These are phyloP conservation scores for Kryptolebias ocellatus DNA, from an alignment of 2,797 vertebrate genomes.

Conservation along the genomic window DNA sequence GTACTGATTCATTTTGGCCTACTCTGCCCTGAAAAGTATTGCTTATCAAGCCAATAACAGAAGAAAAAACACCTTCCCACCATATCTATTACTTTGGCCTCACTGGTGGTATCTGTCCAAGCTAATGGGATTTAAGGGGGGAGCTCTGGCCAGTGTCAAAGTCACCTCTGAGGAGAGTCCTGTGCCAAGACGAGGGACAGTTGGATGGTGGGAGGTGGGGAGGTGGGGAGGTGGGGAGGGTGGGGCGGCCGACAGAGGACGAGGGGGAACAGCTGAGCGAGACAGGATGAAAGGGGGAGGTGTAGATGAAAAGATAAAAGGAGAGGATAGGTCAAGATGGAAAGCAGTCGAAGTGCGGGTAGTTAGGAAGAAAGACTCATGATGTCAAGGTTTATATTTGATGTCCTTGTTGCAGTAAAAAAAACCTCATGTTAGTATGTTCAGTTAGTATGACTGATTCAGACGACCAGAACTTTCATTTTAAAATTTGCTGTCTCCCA, in stretches of 20 bases:
- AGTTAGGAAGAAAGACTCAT: not conserved
- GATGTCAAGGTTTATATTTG: not conserved
- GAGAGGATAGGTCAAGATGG: not conserved
- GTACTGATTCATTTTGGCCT: slow-evolving; percentile 42
- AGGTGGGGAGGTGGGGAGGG: slow-evolving; percentile 12
- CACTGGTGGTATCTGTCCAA: slow-evolving; percentile 45
- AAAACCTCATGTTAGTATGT: not conserved
- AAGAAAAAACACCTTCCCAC: slow-evolving; percentile 18
- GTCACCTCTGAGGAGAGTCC: slow-evolving; percentile 78
- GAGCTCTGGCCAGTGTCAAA: slow-evolving; percentile 76
- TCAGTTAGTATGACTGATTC: too few relatives aligned
- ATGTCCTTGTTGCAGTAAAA: not conserved
- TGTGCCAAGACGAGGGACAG: slow-evolving; percentile 71
- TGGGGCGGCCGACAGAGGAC: slow-evolving; percentile 53
- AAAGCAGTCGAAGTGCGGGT: slow-evolving; percentile 15
- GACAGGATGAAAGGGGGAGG: slow-evolving; percentile 40
- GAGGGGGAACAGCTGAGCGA: slow-evolving; percentile 70
- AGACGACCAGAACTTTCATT: too few relatives aligned
- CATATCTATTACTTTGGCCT: slow-evolving; percentile 38
- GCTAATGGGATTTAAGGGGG: slow-evolving; percentile 69
- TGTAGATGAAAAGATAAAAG: slow-evolving; percentile 2
- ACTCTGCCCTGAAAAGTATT: slow-evolving; percentile 10
- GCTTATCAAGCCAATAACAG: slow-evolving; percentile 36
- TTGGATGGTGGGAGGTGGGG: slow-evolving; percentile 31
- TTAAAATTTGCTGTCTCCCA: too few relatives aligned